phyloP scores from a whole-genome alignment of 2,888 invertebrate genomes.

The Halictus ligatus region DNA sequence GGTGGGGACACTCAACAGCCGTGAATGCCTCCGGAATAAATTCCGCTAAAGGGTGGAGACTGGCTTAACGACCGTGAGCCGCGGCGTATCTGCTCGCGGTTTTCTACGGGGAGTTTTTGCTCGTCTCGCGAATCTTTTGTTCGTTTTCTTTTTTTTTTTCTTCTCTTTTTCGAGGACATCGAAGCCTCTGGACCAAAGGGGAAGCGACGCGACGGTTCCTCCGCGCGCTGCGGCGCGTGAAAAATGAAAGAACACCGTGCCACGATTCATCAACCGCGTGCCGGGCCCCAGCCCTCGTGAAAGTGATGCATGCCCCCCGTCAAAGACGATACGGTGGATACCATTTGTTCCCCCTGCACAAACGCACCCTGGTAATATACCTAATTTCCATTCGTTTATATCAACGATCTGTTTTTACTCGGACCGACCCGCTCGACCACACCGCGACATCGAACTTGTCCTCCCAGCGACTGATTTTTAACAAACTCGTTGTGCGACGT shows the following conservation, averaged over 20 bases:
- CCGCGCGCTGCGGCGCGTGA: conserved; percentile 52
- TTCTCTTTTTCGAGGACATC: conserved; percentile 26
- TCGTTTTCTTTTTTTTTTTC: neutral
- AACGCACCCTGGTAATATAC: conserved; percentile 49
- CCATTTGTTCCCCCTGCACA: conserved; percentile 60
- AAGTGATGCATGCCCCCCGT: conserved; percentile 68
- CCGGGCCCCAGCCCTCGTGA: conserved; percentile 58
- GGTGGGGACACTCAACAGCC: conserved; percentile 29
- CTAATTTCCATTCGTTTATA: conserved; percentile 52
- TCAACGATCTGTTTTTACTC: conserved; percentile 24
- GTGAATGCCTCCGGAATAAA: conserved; percentile 49
- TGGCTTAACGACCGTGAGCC: conserved; percentile 10
- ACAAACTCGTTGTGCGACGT: neutral
- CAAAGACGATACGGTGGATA: conserved; percentile 65
- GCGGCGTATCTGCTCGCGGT: conserved; percentile 29
- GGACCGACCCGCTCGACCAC: neutral
- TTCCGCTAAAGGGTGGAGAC: conserved; percentile 57
- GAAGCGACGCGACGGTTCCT: conserved; percentile 23
- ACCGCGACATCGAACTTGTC: neutral
- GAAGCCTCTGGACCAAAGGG: conserved; percentile 30
- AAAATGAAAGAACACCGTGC: conserved; percentile 67
- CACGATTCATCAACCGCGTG: conserved; percentile 64
- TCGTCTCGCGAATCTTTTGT: neutral
- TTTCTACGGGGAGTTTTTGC: conserved; percentile 1
- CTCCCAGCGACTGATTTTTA: neutral